Evolutionary conservation across 1,140 invertebrate genomes (phyloP), one percentile per base, ranked within the genome.

Genomic region (Diachasmimorpha longicaudata): DNA sequence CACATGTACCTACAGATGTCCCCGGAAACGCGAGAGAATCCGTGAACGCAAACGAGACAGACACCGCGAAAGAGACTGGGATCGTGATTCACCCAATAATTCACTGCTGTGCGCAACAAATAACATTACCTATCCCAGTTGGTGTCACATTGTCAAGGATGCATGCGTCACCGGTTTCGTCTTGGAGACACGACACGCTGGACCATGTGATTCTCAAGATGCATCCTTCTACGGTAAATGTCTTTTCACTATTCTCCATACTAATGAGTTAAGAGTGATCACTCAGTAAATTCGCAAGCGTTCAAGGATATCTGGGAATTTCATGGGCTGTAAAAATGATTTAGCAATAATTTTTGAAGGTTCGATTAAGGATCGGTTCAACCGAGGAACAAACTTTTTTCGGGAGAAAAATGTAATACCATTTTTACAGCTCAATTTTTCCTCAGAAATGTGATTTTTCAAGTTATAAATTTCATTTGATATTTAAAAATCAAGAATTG

Each of bases 111-210:
- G 96, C 89, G 96, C 94, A 69, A 92, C 91, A 67, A 96, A 98
- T 87, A 93, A 95, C 80, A 91, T 91, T 79, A 96, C 95, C 0
- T 97, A 97, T 87, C 89, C 91, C 25, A 96, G 94, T 52, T 96
- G 95, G 93, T 97, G 96, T 88, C 93, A 96, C 79, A 94, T 97
- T 92, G 92, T 95, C 81, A 92, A 94, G 80, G 94, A 95, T 79
- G 92, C 96, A 0, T 98, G 96, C 86, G 90, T 90, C 79, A 95
- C 92, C n/a, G 94, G 95, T 36, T 92, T 92, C 77, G 93, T 95
- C 74, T 92, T 96, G 70, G 94, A 96, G 79, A 93, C 95, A 3
- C 90, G 93, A 81, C 91, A 94, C 81, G 89, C 92, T 37, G 95
- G 95, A 70, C 91, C 91, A 75, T 96, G 95, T 84, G 81, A 85